Conservation (phyloP, 1,140 invertebrate species). For the Pygmarrhopalites habei region DNA sequence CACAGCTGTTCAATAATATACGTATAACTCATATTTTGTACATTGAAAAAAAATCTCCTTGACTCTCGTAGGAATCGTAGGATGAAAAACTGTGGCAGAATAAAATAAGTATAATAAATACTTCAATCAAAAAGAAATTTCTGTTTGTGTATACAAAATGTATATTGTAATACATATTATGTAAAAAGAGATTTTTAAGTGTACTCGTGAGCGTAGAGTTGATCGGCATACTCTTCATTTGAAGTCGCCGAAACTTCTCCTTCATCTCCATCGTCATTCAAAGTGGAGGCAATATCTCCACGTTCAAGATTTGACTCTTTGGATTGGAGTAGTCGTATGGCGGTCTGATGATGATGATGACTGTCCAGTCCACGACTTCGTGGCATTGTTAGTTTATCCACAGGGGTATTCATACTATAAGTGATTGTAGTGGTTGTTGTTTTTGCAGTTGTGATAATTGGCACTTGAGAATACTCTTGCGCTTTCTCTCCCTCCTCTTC, state of each 20-base stretch:
- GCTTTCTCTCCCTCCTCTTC: not conserved
- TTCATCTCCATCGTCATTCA: conserved; percentile 11
- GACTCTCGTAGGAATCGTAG: no score
- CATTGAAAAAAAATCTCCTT: no score
- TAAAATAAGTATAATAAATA: no score
- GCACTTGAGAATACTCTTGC: not conserved
- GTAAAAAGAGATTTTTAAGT: no score
- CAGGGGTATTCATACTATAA: not conserved
- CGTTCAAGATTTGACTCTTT: conserved; percentile 7
- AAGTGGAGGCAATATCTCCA: conserved; percentile 3
- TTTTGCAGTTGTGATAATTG: not conserved
- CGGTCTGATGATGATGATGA: not conserved
- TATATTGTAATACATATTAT: no score
- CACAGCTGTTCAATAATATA: no score
- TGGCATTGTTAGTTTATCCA: not conserved
- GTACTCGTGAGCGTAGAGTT: not conserved
- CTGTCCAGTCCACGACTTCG: not conserved
- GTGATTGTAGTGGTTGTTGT: no score
- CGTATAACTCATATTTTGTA: no score
- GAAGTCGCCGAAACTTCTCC: not conserved
- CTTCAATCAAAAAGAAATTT: no score
- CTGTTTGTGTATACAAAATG: no score
- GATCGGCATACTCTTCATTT: conserved; percentile 7
- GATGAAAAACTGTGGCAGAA: no score
- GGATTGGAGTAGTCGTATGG: not conserved